These are phyloP conservation scores for Calidris pugnax DNA, from an alignment of 2,113 vertebrate genomes.

Conservation along the genomic window DNA sequence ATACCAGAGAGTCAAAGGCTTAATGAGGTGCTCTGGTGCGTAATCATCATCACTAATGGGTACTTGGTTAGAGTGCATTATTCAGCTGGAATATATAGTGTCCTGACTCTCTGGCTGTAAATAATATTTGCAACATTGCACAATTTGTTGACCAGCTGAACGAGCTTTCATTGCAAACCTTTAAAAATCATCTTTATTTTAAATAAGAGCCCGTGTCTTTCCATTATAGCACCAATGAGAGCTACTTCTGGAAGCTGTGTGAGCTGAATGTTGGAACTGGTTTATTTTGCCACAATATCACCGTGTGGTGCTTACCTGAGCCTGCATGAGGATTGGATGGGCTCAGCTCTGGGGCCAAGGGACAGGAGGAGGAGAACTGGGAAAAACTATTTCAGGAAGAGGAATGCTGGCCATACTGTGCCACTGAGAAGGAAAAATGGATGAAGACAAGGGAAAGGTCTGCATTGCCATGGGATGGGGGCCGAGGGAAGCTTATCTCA, in stretches of 20 bases:
- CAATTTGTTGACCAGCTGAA: background rate
- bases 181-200: background rate
- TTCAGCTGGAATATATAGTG: background rate
- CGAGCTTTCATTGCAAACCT: background rate
- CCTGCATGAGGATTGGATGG: background rate
- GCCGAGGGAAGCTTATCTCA: background rate
- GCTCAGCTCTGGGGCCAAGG: background rate
- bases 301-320: background rate
- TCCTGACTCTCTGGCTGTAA: background rate
- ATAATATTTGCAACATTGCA: background rate
- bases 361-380: background rate
- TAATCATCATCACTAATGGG: slow-evolving; percentile 51
- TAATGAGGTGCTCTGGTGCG: slow-evolving; percentile 50
- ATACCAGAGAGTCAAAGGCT: slow-evolving; percentile 30
- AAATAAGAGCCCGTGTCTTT: background rate
- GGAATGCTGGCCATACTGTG: background rate
- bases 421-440: background rate
- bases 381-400: background rate
- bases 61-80: slow-evolving; percentile 21
- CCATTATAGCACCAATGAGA: background rate
- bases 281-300: background rate
- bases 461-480: fast-evolving
- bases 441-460: background rate
- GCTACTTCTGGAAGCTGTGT: background rate
- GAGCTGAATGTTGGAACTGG: background rate